Base-by-base conservation (phyloP, 2,113 vertebrate genomes). In the Psettodes erumei region DNA sequence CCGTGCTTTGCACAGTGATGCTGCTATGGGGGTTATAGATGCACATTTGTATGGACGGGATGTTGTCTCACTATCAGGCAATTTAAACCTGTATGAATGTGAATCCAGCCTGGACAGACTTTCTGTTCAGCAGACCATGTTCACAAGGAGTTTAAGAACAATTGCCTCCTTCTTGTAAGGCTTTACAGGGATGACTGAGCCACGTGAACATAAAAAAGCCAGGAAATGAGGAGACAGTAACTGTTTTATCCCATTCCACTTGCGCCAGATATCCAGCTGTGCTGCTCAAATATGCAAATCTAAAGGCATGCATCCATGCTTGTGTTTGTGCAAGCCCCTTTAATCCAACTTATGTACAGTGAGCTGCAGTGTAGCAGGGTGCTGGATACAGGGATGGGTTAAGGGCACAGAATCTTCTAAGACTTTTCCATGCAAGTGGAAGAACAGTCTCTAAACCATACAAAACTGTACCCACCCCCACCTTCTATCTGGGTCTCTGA, bases 341-440 rank as follows among this genome's bases (percentile, higher is more conserved):
- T 87, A 87, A 90, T 87, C 86, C 85, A 81, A 30, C 28, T 88
- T 87, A 81, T 86, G 69, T 72, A 85, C 72, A 82, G 40, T 59
- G 77, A 84, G 71, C 80, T 79, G 64, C 47, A 67, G 73, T 68
- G 78, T 67, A 48, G 19, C 68, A 53, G 71, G 61, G 58, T 69
- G 71, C 27, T 63, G 71, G 71, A 71, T 69, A 66, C 73, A 85
- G 66, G 58, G 70, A 82, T 69, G 84, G 48, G 72, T 69, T 73
- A 64, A 50, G 58, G 76, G 53, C 54, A 75, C 42, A 71, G 48
- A 69, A 65, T 75, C 76, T 77, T 55, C 48, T 77, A 75, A 85
- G 82, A 74, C 70, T 74, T 86, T 75, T 56, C 40, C 75, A 71
- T 63, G 54, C 58, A 86, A 79, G 62, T 53, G 35, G 40, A 75